phyloP scores from a whole-genome alignment of 2,113 vertebrate species.

The Oncorhynchus tshawytscha region DNA sequence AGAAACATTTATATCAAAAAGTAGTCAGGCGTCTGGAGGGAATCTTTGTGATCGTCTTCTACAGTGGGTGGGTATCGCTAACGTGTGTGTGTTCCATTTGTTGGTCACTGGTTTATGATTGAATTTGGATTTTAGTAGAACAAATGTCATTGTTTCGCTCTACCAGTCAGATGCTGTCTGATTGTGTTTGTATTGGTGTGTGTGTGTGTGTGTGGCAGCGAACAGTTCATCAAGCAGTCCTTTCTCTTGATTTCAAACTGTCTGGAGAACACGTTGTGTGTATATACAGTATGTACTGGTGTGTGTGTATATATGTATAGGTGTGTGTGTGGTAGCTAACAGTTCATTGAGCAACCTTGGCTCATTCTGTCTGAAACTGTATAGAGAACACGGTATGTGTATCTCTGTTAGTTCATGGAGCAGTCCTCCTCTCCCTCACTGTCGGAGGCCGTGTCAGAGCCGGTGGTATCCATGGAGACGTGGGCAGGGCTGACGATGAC shows the following conservation, averaged over 20 bases:
- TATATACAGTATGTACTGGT: neutral
- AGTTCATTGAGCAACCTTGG: constrained; percentile 80
- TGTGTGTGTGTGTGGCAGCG: constrained; percentile 4
- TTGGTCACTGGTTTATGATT: neutral
- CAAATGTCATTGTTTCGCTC: neutral
- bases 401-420: constrained; percentile 81
- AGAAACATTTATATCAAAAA: constrained; percentile 6
- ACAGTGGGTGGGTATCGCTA: neutral
- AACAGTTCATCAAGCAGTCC: constrained; percentile 45
- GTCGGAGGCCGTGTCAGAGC: constrained; percentile 92
- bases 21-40: constrained; percentile 1
- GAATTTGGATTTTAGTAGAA: neutral
- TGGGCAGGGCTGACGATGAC: constrained; percentile 89
- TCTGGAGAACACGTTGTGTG: neutral
- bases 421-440: constrained; percentile 87
- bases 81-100: neutral
- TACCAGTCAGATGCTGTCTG: neutral
- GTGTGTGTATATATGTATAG: neutral
- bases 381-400: neutral
- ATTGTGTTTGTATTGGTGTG: neutral
- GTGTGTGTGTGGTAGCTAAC: constrained; percentile 44
- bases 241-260: neutral
- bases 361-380: neutral
- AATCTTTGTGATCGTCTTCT: neutral
- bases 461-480: constrained; percentile 77